Conservation (phyloP, 2,113 vertebrate genomes). For the Crotalus tigris region DNA sequence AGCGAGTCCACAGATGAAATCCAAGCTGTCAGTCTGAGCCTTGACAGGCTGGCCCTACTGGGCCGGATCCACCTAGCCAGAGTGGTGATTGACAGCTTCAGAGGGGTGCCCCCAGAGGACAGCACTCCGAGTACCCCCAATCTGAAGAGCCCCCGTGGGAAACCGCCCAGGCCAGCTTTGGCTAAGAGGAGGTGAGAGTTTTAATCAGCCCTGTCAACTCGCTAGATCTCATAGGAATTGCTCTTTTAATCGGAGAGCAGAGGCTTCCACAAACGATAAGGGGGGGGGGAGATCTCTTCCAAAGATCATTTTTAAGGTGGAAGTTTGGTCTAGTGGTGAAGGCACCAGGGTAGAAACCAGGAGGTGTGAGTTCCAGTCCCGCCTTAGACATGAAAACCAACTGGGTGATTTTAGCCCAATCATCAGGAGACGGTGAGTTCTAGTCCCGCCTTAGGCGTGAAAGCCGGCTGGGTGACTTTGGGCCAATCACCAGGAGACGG, state of each 20-base stretch:
- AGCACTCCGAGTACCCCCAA: conserved; percentile 51
- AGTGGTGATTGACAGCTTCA: conserved; percentile 78
- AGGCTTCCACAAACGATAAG: neutral
- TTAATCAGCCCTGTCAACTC: accelerated
- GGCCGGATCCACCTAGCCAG: conserved; percentile 70
- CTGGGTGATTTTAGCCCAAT: no score
- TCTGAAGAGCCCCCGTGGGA: conserved; percentile 67
- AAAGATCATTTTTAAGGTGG: no score
- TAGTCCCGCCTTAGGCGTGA: neutral
- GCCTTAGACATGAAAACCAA: no score
- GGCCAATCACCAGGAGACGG: no score
- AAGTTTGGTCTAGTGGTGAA: no score
- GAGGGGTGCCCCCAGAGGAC: conserved; percentile 55
- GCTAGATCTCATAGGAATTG: neutral
- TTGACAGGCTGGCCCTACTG: conserved; percentile 75
- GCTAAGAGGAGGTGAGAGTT: conserved; percentile 77
- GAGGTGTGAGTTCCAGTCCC: neutral
- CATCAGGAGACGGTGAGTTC: no score
- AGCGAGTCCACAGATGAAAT: neutral
- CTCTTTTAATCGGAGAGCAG: neutral
- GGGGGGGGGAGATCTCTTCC: neutral
- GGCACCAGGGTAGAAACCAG: neutral
- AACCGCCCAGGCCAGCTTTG: conserved; percentile 67
- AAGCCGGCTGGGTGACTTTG: neutral
- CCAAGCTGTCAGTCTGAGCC: conserved; percentile 51